Evolutionary conservation across 2,797 vertebrate species (phyloP).

Genomic region (Falco novaeseelandiae): DNA sequence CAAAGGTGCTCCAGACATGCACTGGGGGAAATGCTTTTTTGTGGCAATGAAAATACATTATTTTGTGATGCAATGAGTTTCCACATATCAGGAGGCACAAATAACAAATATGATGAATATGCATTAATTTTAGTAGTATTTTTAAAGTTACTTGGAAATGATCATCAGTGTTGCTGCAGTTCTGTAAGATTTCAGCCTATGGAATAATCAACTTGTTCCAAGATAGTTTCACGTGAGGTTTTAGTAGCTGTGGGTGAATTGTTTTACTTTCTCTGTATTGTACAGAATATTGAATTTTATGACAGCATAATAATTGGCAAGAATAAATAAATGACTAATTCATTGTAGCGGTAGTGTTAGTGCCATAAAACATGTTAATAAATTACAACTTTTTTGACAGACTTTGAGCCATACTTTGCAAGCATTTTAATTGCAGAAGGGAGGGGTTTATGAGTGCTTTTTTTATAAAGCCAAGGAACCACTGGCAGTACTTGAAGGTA

Average conservation of each 20-base stretch:
- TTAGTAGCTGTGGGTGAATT: not conserved
- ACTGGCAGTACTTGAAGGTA: not conserved
- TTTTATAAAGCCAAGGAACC: not conserved
- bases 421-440: not conserved
- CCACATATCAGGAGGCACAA: not conserved
- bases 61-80: not conserved
- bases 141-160: not conserved
- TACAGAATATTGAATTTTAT: not conserved
- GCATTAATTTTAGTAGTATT: not conserved
- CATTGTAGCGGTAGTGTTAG: not conserved
- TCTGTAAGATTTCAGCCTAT: not conserved
- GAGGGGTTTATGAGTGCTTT: not conserved
- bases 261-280: not conserved
- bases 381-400: not conserved
- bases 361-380: not conserved
- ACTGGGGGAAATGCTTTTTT: not conserved
- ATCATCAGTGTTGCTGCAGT: not conserved
- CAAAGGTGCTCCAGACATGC: not conserved
- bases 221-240: not conserved
- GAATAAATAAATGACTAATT: slow-evolving; percentile 1
- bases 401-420: not conserved
- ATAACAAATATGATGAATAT: not conserved
- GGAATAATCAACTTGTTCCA: not conserved
- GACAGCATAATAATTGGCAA: not conserved
- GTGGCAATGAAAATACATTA: not conserved